phyloP scores from a whole-genome alignment of 2,797 vertebrate genomes.

The Myotis pilosus region DNA sequence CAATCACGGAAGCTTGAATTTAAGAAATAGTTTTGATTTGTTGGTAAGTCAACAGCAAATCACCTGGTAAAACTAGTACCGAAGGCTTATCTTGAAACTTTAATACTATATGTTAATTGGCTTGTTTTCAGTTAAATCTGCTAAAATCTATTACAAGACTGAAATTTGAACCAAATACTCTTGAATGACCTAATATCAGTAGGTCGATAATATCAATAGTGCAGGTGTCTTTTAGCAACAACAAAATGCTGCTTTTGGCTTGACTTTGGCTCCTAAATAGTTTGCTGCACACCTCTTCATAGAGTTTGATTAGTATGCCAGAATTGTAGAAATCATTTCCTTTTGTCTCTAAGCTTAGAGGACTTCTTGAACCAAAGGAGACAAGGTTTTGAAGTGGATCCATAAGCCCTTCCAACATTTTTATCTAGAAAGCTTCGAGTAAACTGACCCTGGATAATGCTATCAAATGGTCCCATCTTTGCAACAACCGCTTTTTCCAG shows the following conservation, averaged over 20 bases:
- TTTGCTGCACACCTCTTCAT: background rate
- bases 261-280: background rate
- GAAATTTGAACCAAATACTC: background rate
- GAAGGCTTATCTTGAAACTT: background rate
- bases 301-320: background rate
- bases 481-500: background rate
- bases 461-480: background rate
- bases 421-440: constrained; percentile 1
- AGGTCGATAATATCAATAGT: background rate
- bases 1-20: background rate
- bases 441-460: background rate
- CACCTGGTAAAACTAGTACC: background rate
- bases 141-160: constrained; percentile 16
- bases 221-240: background rate
- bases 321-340: background rate
- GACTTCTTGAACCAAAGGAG: background rate
- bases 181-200: background rate
- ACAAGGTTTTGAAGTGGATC: background rate
- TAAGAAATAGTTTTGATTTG: background rate
- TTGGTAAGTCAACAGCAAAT: background rate
- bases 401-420: background rate
- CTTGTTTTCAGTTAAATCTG: background rate
- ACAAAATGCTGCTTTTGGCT: background rate
- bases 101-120: background rate
- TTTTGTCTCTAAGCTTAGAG: constrained; percentile 1